Conservation (phyloP, 2,113 vertebrate genomes). For the Salminus brasiliensis region DNA sequence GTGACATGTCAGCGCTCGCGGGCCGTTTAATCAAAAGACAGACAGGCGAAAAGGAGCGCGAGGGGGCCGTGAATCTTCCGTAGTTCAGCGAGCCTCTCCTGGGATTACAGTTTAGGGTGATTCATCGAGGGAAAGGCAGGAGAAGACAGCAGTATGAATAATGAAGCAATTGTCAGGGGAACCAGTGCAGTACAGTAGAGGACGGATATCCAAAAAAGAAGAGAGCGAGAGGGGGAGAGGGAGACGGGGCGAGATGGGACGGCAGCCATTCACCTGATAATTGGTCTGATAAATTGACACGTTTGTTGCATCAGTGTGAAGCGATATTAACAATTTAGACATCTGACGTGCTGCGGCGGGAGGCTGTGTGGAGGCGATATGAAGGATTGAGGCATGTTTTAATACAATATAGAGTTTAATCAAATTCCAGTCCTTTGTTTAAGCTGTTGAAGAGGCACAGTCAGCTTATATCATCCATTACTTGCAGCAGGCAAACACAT, state of each 20-base stretch:
- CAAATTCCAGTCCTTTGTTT: too few relatives aligned
- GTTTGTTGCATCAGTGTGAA: slow-evolving; percentile 27
- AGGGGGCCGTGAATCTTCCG: slow-evolving; percentile 54
- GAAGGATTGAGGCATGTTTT: not conserved
- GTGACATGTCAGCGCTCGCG: slow-evolving; percentile 52
- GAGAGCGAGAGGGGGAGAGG: slow-evolving; percentile 30
- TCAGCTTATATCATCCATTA: too few relatives aligned
- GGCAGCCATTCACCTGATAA: slow-evolving; percentile 54
- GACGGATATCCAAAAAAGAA: slow-evolving; percentile 56
- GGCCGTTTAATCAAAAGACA: slow-evolving; percentile 66
- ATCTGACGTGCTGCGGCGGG: slow-evolving; percentile 4
- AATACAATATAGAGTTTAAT: not conserved
- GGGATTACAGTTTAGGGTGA: slow-evolving; percentile 64
- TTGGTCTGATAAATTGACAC: slow-evolving; percentile 60
- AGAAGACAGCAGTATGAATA: slow-evolving; percentile 69
- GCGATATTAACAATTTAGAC: slow-evolving; percentile 25
- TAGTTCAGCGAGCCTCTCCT: slow-evolving; percentile 59
- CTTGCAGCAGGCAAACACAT: too few relatives aligned
- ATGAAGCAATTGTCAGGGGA: slow-evolving; percentile 67
- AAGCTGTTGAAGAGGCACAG: too few relatives aligned
- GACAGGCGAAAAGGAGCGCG: slow-evolving; percentile 53
- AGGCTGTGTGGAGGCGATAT: not conserved
- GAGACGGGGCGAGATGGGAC: slow-evolving; percentile 41
- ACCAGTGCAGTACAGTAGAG: slow-evolving; percentile 37
- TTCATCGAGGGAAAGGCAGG: slow-evolving; percentile 65